Evolutionary conservation across 2,888 invertebrate species (phyloP).

Genomic region (Tenthredo mesomela): DNA sequence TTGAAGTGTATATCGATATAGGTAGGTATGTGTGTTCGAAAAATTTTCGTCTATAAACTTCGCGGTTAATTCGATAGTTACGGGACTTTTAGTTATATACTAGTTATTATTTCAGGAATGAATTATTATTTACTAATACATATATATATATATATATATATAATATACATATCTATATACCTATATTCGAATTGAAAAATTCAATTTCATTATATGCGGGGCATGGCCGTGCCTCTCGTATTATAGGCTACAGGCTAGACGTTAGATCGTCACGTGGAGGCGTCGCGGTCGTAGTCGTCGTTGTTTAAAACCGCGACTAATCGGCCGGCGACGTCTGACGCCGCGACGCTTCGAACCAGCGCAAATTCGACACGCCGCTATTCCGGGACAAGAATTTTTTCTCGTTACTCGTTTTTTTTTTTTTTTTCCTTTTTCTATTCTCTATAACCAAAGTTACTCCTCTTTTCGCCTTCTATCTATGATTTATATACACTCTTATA

Average conservation of each 20-base stretch:
- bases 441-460: not conserved
- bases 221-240: not conserved
- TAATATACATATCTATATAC: not conserved
- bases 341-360: conserved; percentile 68
- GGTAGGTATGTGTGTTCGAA: no score
- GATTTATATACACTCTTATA: not conserved
- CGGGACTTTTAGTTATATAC: not conserved
- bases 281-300: not conserved
- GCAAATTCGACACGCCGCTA: conserved; percentile 73
- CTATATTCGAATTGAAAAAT: not conserved
- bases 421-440: not conserved
- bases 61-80: not conserved
- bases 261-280: conserved; percentile 24
- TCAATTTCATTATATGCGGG: conserved; percentile 15
- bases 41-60: conserved; percentile 2
- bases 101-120: not conserved
- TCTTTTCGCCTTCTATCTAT: not conserved
- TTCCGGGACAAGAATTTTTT: conserved; percentile 65
- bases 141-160: not conserved
- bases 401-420: conserved; percentile 1
- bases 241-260: not conserved
- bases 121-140: not conserved
- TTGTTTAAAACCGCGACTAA: conserved; percentile 66
- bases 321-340: conserved; percentile 74
- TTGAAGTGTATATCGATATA: not conserved